Conservation (phyloP, 2,888 invertebrate genomes). For the Sinotaia quadrata region DNA sequence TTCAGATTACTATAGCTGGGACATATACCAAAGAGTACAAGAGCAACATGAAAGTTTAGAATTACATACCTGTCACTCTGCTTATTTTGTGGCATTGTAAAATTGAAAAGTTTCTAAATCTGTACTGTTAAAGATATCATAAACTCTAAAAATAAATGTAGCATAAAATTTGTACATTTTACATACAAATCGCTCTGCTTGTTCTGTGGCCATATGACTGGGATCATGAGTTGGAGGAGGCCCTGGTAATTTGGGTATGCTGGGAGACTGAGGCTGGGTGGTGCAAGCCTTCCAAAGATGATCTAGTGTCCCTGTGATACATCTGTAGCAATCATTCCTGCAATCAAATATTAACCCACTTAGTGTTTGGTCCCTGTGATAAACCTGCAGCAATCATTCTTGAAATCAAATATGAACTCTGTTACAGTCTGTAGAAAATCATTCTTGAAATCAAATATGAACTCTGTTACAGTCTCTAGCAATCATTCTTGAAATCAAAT, state of each 20-base stretch:
- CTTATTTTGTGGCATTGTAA: no score
- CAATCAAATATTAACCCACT: conserved; percentile 27
- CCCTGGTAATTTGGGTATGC: conserved; percentile 71
- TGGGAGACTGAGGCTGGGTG: conserved; percentile 70
- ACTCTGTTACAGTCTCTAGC: no score
- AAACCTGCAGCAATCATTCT: conserved; percentile 91
- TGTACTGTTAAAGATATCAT: no score
- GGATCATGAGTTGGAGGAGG: conserved; percentile 70
- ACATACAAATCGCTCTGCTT: conserved; percentile 69
- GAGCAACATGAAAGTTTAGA: no score
- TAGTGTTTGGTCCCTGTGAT: conserved; percentile 86
- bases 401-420: conserved; percentile 71
- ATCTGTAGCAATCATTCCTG: conserved; percentile 91
- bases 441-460: conserved; percentile 77
- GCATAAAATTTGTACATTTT: no score
- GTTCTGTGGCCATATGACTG: conserved; percentile 61
- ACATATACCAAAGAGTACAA: no score
- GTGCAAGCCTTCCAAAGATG: conserved; percentile 69
- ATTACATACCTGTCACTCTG: no score
- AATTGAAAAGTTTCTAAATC: no score
- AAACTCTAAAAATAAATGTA: no score
- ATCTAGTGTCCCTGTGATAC: conserved; percentile 81
- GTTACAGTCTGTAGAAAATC: no score
- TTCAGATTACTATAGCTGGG: no score
- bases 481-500: conserved; percentile 81